These are phyloP conservation scores for Villa cingulata DNA, from an alignment of 2,888 invertebrate species.

Conservation along the genomic window DNA sequence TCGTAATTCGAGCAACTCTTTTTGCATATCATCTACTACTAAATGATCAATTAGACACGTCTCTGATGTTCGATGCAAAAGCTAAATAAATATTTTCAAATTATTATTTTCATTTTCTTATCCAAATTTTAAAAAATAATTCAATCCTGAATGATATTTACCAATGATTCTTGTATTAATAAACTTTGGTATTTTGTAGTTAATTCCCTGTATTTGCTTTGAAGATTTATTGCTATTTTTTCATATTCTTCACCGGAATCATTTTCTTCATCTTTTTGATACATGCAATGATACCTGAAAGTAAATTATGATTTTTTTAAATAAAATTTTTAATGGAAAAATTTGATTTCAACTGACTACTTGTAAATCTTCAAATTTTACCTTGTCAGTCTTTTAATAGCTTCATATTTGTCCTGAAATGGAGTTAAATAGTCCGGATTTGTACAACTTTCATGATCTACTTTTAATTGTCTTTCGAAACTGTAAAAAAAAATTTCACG, in stretches of 20 bases:
- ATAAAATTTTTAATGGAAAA: no score
- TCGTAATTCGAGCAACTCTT: constrained; percentile 45
- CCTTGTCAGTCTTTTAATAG: constrained; percentile 57
- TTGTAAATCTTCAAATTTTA: constrained; percentile 13
- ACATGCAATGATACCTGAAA: constrained; percentile 56
- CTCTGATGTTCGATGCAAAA: constrained; percentile 59
- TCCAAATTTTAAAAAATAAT: no score
- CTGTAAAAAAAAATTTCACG: constrained; percentile 30
- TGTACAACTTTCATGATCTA: constrained; percentile 59
- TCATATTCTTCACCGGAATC: constrained; percentile 55
- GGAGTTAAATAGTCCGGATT: constrained; percentile 61
- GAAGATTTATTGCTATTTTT: constrained; percentile 49
- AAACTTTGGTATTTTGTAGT: constrained; percentile 60
- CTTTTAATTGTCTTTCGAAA: constrained; percentile 58
- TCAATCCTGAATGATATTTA: constrained; percentile 30
- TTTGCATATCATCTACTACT: constrained; percentile 57
- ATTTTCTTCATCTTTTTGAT: constrained; percentile 43
- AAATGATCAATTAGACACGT: constrained; percentile 62
- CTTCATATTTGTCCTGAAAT: constrained; percentile 56
- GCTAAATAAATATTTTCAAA: constrained; percentile 36
- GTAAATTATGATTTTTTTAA: no score
- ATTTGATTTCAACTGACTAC: no score
- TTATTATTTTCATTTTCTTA: neutral
- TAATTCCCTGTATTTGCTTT: constrained; percentile 55
- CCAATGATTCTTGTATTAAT: constrained; percentile 65